Conservation (phyloP, 2,888 invertebrate genomes). For the Chrysolina americana region DNA sequence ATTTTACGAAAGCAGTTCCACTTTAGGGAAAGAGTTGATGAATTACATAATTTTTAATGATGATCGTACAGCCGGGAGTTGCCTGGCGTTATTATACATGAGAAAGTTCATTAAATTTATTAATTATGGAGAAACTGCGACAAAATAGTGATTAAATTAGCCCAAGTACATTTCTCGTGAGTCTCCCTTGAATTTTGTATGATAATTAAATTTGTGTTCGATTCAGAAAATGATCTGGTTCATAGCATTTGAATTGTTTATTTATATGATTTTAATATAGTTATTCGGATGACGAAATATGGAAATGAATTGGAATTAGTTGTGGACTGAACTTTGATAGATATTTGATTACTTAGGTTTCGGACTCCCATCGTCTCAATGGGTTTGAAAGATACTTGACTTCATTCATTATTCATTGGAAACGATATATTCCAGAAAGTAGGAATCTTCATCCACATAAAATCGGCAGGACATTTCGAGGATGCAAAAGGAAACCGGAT, state of each 20-base stretch:
- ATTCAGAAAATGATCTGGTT: background rate
- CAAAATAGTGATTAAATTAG: background rate
- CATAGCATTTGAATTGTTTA: background rate
- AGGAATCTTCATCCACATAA: no score
- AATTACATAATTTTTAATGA: constrained; percentile 21
- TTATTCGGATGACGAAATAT: background rate
- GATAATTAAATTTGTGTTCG: background rate
- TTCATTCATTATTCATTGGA: no score
- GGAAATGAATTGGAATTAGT: background rate
- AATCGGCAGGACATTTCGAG: no score
- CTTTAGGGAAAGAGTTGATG: constrained; percentile 2
- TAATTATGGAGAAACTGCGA: background rate
- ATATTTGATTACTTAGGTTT: no score
- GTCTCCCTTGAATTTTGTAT: background rate
- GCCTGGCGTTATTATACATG: constrained; percentile 4
- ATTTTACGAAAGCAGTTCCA: background rate
- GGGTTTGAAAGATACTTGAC: no score
- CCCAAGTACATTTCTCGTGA: constrained; percentile 3
- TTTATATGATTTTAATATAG: background rate
- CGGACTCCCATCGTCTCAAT: no score
- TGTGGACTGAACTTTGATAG: no score
- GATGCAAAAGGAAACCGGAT: no score
- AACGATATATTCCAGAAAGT: no score
- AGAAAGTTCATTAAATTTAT: background rate
- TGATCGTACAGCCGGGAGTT: constrained; percentile 15